Evolutionary conservation across 1,140 invertebrate genomes (phyloP), one percentile per base, ranked within the genome.

Genomic region (Goniozus legneri): DNA sequence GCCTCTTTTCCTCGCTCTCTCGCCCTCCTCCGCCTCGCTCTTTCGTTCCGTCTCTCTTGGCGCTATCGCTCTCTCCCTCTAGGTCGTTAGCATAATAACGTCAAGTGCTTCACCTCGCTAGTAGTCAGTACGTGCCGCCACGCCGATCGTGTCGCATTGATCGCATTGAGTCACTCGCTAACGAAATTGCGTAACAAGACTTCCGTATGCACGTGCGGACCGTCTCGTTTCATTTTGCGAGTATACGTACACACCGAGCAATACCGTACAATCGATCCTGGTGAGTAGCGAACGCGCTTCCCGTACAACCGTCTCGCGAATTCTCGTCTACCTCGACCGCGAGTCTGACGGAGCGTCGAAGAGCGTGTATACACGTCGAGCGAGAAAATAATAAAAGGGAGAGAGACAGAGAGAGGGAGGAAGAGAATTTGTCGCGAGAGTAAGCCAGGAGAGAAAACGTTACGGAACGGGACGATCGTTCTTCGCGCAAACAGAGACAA

Each of bases 41-140:
- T 10, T 27, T 10, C 10, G 20, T 24, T 19, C 60, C 27, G 38
- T 19, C 31, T 49, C 39, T 49, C 37, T 52, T 47, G 30, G 37
- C 47, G 50, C 53, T 54, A 43, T 22, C 42, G 36, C 43, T 36
- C 34, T 22, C 27, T 44, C 35, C 7, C 14, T 38, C 37, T 42
- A 35, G 43, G 60, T 64, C 56, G 55, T 61, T 63, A 64, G 62
- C 65, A 69, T 70, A 69, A 67, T 69, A 70, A 66, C 61, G 54
- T 60, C 56, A 64, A 67, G 61, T 66, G 63, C 53, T 66, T 64
- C 47, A 62, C 56, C 58, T 52, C 54, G 47, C 46, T 61, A 54
- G 53, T 69, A 66, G 61, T 69, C 67, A 68, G 64, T 69, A 54
- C 44, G 54, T 58, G 47, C 47, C 57, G 56, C 50, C 52, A 58